Evolutionary conservation across 2,888 invertebrate species (phyloP).

Genomic region (Fragum fragum): DNA sequence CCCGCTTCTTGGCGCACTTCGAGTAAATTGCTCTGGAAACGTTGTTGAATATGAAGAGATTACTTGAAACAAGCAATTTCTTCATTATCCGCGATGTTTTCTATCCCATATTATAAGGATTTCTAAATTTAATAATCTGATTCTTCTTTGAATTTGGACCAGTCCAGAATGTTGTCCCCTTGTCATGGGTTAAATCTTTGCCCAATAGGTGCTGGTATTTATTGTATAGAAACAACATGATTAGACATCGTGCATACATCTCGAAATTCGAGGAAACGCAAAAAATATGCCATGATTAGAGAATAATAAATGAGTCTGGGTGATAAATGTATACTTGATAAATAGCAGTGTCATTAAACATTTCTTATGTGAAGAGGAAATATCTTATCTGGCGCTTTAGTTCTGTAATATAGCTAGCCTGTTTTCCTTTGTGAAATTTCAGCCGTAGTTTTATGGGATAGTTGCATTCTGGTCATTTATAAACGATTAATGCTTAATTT

Average conservation of each 20-base stretch:
- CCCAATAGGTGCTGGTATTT: too few relatives aligned
- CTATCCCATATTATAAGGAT: not conserved
- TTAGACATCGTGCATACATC: not conserved
- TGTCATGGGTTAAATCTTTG: not conserved
- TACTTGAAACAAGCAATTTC: not conserved
- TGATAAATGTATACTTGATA: constrained; percentile 25
- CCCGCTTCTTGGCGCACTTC: not conserved
- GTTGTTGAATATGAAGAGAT: not conserved
- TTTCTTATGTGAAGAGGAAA: not conserved
- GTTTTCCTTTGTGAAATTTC: not conserved
- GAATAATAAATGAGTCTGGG: not conserved
- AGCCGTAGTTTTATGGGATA: too few relatives aligned
- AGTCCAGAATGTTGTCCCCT: not conserved
- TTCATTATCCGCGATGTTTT: not conserved
- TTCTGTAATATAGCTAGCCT: not conserved
- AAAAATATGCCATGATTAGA: not conserved
- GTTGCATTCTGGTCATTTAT: too few relatives aligned
- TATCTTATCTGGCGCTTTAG: constrained; percentile 4
- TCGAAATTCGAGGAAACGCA: not conserved
- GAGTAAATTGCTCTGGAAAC: not conserved
- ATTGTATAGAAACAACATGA: too few relatives aligned
- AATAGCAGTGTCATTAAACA: constrained; percentile 7
- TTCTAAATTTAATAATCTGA: not conserved
- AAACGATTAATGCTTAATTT: too few relatives aligned
- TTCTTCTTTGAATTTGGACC: not conserved